Evolutionary conservation across 2,888 invertebrate genomes (phyloP).

Genomic region (Nymphalis c-album): DNA sequence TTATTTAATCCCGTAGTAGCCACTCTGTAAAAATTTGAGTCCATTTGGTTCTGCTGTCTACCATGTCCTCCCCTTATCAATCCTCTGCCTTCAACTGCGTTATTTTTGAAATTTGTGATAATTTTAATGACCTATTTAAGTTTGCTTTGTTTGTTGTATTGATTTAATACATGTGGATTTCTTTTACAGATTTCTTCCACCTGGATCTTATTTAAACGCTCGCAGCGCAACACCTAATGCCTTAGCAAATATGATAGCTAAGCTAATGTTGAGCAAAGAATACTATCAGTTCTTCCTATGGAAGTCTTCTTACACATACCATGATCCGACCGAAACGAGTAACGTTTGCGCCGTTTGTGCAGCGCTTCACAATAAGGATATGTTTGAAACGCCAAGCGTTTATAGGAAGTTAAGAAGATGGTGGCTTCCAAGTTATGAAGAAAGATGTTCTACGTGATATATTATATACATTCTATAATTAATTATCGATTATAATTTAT

Average conservation of each 20-base stretch:
- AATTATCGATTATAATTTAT: background rate
- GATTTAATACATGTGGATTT: conserved; percentile 14
- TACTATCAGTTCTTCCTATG: conserved; percentile 60
- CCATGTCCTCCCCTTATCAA: no score
- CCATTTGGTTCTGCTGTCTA: no score
- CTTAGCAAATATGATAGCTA: conserved; percentile 54
- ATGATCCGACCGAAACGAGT: conserved; percentile 45
- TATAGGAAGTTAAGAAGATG: conserved; percentile 59
- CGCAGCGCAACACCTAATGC: conserved; percentile 41
- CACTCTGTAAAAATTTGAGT: no score
- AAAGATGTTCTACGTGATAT: conserved; percentile 39
- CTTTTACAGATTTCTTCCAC: conserved; percentile 66
- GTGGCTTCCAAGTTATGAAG: conserved; percentile 57
- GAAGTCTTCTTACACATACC: conserved; percentile 55
- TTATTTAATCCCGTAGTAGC: no score
- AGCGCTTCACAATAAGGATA: conserved; percentile 52
- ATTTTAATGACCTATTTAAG: no score
- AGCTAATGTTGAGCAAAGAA: conserved; percentile 47
- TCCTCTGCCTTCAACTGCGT: no score
- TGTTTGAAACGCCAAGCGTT: conserved; percentile 42
- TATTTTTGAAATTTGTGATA: no score
- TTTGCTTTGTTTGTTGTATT: background rate
- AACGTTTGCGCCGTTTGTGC: conserved; percentile 61
- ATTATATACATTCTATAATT: background rate
- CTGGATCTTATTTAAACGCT: conserved; percentile 64